These are phyloP conservation scores for Drosophila fuyamai DNA, from an alignment of 1,140 invertebrate species.

Conservation along the genomic window DNA sequence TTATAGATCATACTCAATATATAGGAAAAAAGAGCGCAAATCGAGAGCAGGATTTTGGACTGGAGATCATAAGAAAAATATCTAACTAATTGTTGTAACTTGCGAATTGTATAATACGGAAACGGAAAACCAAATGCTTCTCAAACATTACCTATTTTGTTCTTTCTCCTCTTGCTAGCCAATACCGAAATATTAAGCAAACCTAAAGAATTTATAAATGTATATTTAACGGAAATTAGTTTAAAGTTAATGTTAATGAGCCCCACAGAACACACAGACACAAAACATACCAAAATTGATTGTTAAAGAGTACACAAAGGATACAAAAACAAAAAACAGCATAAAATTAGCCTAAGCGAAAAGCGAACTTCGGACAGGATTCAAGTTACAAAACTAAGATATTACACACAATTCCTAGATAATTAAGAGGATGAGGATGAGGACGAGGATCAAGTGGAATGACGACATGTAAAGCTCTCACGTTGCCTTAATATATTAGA, in stretches of 20 bases:
- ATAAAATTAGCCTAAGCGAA: slow-evolving; percentile 11
- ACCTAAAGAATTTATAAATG: slow-evolving; percentile 51
- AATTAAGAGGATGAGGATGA: slow-evolving; percentile 14
- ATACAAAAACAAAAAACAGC: slow-evolving; percentile 16
- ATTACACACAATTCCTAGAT: slow-evolving; percentile 49
- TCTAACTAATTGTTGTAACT: slow-evolving; percentile 42
- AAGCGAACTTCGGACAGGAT: slow-evolving; percentile 32
- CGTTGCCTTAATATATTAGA: slow-evolving; percentile 85
- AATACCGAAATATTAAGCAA: slow-evolving; percentile 43
- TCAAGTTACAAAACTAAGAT: slow-evolving; percentile 44
- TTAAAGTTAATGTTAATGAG: slow-evolving; percentile 33
- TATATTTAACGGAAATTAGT: slow-evolving; percentile 35
- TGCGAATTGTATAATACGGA: slow-evolving; percentile 18
- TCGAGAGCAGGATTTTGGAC: slow-evolving; percentile 2
- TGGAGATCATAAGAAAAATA: slow-evolving; percentile 7
- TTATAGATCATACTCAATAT: slow-evolving; percentile 38
- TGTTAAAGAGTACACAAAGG: slow-evolving; percentile 47
- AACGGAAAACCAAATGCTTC: slow-evolving; percentile 40
- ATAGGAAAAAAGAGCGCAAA: slow-evolving; percentile 25
- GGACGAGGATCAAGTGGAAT: slow-evolving; percentile 37
- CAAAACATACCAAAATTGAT: slow-evolving; percentile 72
- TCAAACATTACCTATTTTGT: slow-evolving; percentile 33
- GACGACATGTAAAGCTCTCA: slow-evolving; percentile 80
- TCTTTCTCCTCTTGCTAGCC: slow-evolving; percentile 67
- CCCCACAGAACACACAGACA: slow-evolving; percentile 45